These are phyloP conservation scores for Drosophila equinoxialis DNA, from an alignment of 1,140 invertebrate genomes.

Conservation along the genomic window DNA sequence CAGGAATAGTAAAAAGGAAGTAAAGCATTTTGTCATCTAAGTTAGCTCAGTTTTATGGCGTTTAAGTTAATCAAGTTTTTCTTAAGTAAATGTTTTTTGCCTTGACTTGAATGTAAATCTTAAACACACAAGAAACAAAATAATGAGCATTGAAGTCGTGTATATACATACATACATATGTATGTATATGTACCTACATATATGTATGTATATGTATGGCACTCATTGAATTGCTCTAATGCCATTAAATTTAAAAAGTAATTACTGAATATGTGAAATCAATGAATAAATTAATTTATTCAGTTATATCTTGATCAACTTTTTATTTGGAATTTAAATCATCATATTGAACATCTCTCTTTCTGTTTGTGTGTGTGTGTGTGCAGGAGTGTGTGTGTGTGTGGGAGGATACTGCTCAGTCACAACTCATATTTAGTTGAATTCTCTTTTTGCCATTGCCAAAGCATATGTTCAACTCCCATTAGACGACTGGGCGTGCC, in stretches of 20 bases:
- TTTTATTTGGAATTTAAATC: conserved; percentile 7
- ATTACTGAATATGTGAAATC: conserved; percentile 1
- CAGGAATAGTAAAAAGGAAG: no score
- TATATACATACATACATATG: not conserved
- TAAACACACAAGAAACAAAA: no score
- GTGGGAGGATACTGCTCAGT: not conserved
- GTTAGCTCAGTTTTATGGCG: no score
- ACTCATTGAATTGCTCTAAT: not conserved
- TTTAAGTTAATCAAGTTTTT: no score
- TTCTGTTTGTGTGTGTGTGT: not conserved
- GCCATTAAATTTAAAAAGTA: not conserved
- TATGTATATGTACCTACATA: not conserved
- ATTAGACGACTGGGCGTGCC: conserved; percentile 24
- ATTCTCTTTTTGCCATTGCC: conserved; percentile 1
- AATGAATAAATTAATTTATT: conserved; percentile 8
- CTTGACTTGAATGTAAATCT: no score
- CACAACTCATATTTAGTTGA: conserved; percentile 5
- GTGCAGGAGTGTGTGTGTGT: not conserved
- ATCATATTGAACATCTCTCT: not conserved
- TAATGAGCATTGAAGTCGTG: no score
- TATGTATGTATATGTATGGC: not conserved
- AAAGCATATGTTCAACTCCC: conserved; percentile 11
- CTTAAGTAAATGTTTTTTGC: no score
- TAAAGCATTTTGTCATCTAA: no score
- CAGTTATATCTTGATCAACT: not conserved